phyloP scores from a whole-genome alignment of 1,140 invertebrate species.

The Eufriesea mexicana region DNA sequence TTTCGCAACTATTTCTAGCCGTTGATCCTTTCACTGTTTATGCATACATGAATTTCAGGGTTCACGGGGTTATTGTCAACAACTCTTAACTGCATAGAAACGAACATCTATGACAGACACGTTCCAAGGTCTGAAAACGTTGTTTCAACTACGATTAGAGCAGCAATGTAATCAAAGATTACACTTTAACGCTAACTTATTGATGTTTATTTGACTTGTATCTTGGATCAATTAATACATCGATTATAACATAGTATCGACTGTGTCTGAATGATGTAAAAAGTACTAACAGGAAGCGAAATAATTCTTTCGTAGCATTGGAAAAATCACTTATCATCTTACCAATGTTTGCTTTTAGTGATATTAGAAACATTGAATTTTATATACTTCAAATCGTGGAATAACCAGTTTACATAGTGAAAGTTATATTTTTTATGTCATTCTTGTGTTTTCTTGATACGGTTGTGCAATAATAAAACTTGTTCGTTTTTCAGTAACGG shows the following conservation, averaged over 20 bases:
- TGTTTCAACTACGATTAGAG: background rate
- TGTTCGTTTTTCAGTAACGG: too few relatives aligned
- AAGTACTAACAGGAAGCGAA: too few relatives aligned
- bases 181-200: background rate
- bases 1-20: constrained; percentile 55
- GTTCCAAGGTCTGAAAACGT: too few relatives aligned
- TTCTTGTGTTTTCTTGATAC: background rate
- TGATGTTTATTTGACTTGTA: background rate
- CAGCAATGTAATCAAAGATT: background rate
- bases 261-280: too few relatives aligned
- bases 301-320: too few relatives aligned
- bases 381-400: background rate
- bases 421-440: background rate
- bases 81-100: constrained; percentile 27
- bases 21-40: constrained; percentile 64
- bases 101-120: background rate
- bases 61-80: constrained; percentile 64
- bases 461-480: background rate
- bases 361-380: background rate
- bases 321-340: too few relatives aligned
- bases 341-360: too few relatives aligned
- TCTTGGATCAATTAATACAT: background rate
- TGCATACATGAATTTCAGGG: constrained; percentile 37
- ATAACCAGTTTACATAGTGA: background rate
- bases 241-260: background rate